These are phyloP conservation scores for Melolontha melolontha DNA, from an alignment of 2,888 invertebrate genomes.

Conservation along the genomic window DNA sequence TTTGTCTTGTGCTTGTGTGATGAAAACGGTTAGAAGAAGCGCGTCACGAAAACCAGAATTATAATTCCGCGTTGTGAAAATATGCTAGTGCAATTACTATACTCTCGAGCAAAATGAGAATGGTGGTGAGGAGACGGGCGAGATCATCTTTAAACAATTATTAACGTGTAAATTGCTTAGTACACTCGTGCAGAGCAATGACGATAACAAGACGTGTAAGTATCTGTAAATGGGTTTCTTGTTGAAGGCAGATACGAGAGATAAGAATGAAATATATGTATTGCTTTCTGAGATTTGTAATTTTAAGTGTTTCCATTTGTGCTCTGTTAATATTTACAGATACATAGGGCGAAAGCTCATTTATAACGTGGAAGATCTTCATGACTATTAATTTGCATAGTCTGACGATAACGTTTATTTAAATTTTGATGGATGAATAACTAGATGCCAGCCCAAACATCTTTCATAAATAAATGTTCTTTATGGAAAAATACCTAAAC, in stretches of 20 bases:
- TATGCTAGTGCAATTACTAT: conserved; percentile 23
- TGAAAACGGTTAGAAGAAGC: conserved; percentile 17
- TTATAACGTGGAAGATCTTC: too few relatives aligned
- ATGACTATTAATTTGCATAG: neutral
- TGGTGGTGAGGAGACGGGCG: conserved; percentile 1
- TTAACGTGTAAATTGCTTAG: conserved; percentile 37
- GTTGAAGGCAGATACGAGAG: conserved; percentile 21
- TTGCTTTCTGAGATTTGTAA: conserved; percentile 38
- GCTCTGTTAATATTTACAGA: conserved; percentile 33
- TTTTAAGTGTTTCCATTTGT: conserved; percentile 38
- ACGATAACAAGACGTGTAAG: conserved; percentile 18
- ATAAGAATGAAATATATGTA: conserved; percentile 25
- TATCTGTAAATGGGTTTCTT: conserved; percentile 32
- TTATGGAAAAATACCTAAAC: too few relatives aligned
- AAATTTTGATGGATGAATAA: conserved; percentile 4
- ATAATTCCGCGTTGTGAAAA: conserved; percentile 18
- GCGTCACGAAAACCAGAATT: conserved; percentile 18
- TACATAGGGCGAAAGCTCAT: neutral
- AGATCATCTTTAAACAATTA: conserved; percentile 34
- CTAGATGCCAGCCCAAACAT: too few relatives aligned
- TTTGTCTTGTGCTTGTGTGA: neutral
- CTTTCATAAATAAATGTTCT: too few relatives aligned
- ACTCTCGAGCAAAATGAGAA: neutral
- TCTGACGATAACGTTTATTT: conserved; percentile 9
- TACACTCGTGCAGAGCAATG: conserved; percentile 14